Percentiles rank a stretch among this genome's conserved stretches.
Evolutionary conservation across 2,113 vertebrate genomes (phyloP).

Genomic region (Colaptes auratus): DNA sequence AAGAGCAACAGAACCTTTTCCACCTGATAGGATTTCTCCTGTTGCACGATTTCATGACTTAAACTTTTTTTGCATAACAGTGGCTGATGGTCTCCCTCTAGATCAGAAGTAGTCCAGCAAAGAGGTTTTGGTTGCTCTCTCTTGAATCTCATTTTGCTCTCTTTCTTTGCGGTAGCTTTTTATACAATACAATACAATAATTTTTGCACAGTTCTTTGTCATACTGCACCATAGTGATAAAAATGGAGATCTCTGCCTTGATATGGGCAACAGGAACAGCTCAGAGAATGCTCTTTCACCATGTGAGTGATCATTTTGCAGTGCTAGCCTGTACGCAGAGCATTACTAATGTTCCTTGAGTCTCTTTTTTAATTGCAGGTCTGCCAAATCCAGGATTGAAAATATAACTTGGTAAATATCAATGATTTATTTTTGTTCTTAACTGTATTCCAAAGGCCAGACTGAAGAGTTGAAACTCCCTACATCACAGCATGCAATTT

Average conservation of each 20-base stretch:
- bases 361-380: not conserved
- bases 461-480: not conserved
- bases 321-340: not conserved
- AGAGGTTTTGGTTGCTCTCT: too few relatives aligned
- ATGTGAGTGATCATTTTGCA: not conserved
- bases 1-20: too few relatives aligned
- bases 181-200: too few relatives aligned
- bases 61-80: too few relatives aligned
- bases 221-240: not conserved
- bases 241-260: not conserved
- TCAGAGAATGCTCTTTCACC: not conserved
- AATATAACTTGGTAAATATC: not conserved
- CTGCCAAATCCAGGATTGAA: conserved; percentile 7
- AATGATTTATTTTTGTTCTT: not conserved
- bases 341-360: not conserved
- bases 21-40: too few relatives aligned
- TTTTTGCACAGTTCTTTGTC: not conserved
- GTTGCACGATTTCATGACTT: too few relatives aligned
- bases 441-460: not conserved
- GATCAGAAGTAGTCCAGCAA: too few relatives aligned
- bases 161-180: not conserved
- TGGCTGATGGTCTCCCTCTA: too few relatives aligned
- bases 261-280: not conserved
- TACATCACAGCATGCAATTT: not conserved
- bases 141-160: too few relatives aligned